Conservation (phyloP, 92 coral and sea anemone genomes). For the Actinernus sp. region DNA sequence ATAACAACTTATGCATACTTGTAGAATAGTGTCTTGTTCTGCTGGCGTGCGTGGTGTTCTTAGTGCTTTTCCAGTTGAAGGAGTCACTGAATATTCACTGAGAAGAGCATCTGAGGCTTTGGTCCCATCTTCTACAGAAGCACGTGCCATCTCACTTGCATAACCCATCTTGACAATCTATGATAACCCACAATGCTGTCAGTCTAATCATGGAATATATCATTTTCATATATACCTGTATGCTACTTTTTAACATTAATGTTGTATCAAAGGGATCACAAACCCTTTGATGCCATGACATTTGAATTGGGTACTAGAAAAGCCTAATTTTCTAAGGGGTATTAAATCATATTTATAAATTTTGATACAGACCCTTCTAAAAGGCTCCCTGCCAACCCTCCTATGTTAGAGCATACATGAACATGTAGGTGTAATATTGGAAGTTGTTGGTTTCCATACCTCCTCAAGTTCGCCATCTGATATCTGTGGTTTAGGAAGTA, state of each 20-base stretch:
- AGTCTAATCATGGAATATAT: too few relatives aligned
- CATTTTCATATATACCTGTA: too few relatives aligned
- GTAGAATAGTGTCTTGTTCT: conserved; percentile 92
- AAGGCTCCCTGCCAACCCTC: too few relatives aligned
- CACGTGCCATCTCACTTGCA: conserved; percentile 97
- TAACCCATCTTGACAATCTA: conserved; percentile 98
- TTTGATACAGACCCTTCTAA: not conserved
- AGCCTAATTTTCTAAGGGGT: too few relatives aligned
- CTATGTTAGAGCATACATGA: not conserved
- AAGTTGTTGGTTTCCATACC: conserved; percentile 49
- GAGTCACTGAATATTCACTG: conserved; percentile 93
- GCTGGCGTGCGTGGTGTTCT: conserved; percentile 99
- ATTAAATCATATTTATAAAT: too few relatives aligned
- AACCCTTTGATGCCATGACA: too few relatives aligned
- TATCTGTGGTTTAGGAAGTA: conserved; percentile 95
- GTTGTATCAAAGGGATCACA: too few relatives aligned
- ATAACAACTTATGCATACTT: conserved; percentile 49
- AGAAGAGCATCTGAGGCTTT: conserved; percentile 87
- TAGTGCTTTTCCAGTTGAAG: conserved; percentile 79
- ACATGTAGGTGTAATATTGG: not conserved
- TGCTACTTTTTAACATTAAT: too few relatives aligned
- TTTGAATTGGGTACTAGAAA: too few relatives aligned
- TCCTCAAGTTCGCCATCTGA: conserved; percentile 97
- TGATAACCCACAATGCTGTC: too few relatives aligned
- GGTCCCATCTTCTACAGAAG: conserved; percentile 84